Percentiles rank a stretch among this genome's conserved stretches.
Conservation (phyloP, 1,140 invertebrate species). For the Chrysopa pallens region DNA sequence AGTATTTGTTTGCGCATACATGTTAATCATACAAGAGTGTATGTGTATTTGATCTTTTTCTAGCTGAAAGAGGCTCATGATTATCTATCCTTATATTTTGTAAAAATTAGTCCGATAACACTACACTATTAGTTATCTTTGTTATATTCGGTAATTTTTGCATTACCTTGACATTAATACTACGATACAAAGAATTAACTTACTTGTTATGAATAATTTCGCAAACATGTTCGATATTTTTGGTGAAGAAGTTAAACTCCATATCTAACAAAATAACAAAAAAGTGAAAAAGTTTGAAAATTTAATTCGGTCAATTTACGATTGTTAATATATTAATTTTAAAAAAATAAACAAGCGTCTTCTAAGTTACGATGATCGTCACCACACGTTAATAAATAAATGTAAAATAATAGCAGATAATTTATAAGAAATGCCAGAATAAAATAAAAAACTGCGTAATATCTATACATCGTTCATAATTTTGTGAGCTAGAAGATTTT, state of each 20-base stretch:
- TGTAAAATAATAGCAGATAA: background rate
- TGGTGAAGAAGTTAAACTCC: constrained; percentile 7
- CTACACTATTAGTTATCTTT: no score
- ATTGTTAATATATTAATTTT: background rate
- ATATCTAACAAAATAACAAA: background rate
- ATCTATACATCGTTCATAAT: background rate
- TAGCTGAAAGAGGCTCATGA: no score
- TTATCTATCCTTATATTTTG: no score
- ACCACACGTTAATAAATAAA: background rate
- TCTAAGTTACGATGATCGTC: background rate
- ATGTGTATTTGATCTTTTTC: no score
- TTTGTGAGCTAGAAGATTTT: background rate
- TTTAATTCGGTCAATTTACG: no score
- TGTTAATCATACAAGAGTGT: no score
- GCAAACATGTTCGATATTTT: constrained; percentile 12
- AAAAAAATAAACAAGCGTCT: background rate
- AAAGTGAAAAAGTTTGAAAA: no score
- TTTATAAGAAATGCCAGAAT: background rate
- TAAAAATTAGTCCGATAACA: no score
- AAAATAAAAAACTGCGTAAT: background rate
- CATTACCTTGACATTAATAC: no score
- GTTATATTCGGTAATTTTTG: no score
- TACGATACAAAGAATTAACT: no score
- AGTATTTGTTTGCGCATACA: no score
- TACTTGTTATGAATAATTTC: constrained; percentile 14